These are phyloP conservation scores for Tromatobia lineatoria DNA, from an alignment of 2,888 invertebrate species.

Conservation along the genomic window DNA sequence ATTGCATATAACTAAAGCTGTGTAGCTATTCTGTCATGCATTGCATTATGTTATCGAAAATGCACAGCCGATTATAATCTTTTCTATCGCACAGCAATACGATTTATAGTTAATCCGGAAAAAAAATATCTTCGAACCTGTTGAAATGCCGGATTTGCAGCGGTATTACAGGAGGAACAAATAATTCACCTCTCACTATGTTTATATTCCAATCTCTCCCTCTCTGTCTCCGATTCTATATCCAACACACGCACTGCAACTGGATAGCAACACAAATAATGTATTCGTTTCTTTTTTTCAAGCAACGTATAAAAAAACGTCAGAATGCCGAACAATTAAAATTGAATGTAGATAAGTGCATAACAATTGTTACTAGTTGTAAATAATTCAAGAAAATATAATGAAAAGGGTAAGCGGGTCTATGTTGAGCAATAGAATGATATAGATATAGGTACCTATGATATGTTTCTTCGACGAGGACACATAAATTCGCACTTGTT, in stretches of 20 bases:
- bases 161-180: neutral
- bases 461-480: conserved; percentile 32
- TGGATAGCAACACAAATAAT: conserved; percentile 30
- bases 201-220: conserved; percentile 23
- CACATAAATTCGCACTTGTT: conserved; percentile 44
- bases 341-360: neutral
- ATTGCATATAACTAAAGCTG: neutral
- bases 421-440: conserved; percentile 20
- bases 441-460: conserved; percentile 43
- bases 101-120: neutral
- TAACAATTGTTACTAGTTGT: neutral
- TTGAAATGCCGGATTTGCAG: neutral
- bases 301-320: neutral
- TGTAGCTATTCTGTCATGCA: neutral
- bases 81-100: neutral
- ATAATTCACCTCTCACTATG: conserved; percentile 2
- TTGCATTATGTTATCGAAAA: neutral
- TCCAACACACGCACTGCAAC: conserved; percentile 17
- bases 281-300: conserved; percentile 3
- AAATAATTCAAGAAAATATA: neutral
- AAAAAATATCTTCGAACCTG: neutral
- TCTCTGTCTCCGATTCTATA: conserved; percentile 2
- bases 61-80: neutral
- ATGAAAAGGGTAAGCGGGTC: conserved; percentile 2
- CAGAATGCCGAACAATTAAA: neutral